Percentiles rank a stretch among this genome's conserved stretches.
These are phyloP conservation scores for Alexandromys fortis DNA, from an alignment of 2,113 vertebrate genomes.

Conservation along the genomic window DNA sequence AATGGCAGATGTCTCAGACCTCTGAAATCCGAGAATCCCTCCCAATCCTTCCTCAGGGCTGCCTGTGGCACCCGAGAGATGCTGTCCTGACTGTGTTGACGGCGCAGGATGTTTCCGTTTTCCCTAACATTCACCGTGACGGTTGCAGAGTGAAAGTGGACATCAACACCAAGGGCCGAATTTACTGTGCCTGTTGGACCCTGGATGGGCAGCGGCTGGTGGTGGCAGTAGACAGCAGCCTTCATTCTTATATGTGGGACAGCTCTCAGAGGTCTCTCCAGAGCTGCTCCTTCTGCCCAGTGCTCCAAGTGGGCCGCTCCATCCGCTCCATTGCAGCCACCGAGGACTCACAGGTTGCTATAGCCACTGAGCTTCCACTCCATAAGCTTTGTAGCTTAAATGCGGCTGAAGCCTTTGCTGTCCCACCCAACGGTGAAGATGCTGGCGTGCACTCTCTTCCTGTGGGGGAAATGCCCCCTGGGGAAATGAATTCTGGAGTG, in stretches of 20 bases:
- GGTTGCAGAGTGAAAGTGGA: slow-evolving; percentile 90
- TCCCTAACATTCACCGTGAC: slow-evolving; percentile 89
- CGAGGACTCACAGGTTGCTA: slow-evolving; percentile 88
- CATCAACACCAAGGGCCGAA: slow-evolving; percentile 87
- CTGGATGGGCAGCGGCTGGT: slow-evolving; percentile 93
- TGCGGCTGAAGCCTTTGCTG: slow-evolving; percentile 88
- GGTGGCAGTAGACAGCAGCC: slow-evolving; percentile 91
- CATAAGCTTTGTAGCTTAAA: slow-evolving; percentile 94
- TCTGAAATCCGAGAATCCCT: slow-evolving; percentile 93
- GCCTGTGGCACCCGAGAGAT: slow-evolving; percentile 94
- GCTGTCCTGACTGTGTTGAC: slow-evolving; percentile 93
- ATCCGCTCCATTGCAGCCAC: slow-evolving; percentile 92
- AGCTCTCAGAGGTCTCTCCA: slow-evolving; percentile 90
- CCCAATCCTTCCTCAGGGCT: slow-evolving; percentile 94
- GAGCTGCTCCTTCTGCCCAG: slow-evolving; percentile 90
- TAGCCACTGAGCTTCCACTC: slow-evolving; percentile 95
- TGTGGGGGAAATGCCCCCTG: slow-evolving; percentile 80
- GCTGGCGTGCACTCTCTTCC: slow-evolving; percentile 55
- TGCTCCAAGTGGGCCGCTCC: slow-evolving; percentile 92
- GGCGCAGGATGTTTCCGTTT: slow-evolving; percentile 90
- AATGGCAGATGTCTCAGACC: slow-evolving; percentile 91
- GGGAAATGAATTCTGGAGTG: slow-evolving; percentile 85
- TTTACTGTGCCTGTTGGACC: slow-evolving; percentile 97
- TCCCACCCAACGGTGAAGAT: slow-evolving; percentile 68
- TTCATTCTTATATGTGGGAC: slow-evolving; percentile 96